Percentiles rank a stretch among this genome's conserved stretches.
These are phyloP conservation scores for Leptopilina drosophilae DNA, from an alignment of 2,888 invertebrate species.

Conservation along the genomic window DNA sequence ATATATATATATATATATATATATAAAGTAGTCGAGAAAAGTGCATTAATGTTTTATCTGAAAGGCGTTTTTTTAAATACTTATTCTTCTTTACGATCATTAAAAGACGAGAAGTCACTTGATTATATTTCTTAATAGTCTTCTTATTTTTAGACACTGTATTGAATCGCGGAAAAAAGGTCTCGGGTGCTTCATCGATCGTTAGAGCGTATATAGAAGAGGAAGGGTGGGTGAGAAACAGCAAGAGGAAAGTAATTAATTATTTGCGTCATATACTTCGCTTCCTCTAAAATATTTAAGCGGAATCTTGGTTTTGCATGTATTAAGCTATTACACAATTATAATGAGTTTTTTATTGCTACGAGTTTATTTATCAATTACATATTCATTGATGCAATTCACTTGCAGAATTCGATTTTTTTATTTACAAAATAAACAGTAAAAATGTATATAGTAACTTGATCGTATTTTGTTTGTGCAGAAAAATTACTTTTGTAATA, in stretches of 20 bases:
- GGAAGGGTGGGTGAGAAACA: slow-evolving; percentile 31
- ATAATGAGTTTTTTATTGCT: slow-evolving; percentile 18
- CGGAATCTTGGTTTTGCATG: slow-evolving; percentile 19
- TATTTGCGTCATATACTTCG: slow-evolving; percentile 35
- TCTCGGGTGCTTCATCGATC: slow-evolving; percentile 39
- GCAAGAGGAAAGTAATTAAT: slow-evolving; percentile 40
- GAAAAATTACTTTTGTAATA: too few relatives aligned
- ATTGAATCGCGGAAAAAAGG: slow-evolving; percentile 24
- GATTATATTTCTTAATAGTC: slow-evolving; percentile 27
- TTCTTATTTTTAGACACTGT: slow-evolving; percentile 32
- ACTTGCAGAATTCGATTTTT: neutral
- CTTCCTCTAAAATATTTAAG: slow-evolving; percentile 37
- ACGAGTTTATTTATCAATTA: neutral
- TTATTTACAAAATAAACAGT: too few relatives aligned
- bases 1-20: too few relatives aligned
- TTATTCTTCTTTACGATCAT: slow-evolving; percentile 3
- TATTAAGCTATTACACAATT: slow-evolving; percentile 34
- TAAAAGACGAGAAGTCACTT: slow-evolving; percentile 1
- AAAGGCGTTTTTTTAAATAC: too few relatives aligned
- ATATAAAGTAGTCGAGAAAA: too few relatives aligned
- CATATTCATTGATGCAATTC: neutral
- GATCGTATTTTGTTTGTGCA: too few relatives aligned
- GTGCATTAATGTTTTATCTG: too few relatives aligned
- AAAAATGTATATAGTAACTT: neutral
- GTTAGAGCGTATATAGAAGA: slow-evolving; percentile 22